These are phyloP conservation scores for Lacerta bilineata DNA, from an alignment of 2,797 vertebrate species.

Conservation along the genomic window DNA sequence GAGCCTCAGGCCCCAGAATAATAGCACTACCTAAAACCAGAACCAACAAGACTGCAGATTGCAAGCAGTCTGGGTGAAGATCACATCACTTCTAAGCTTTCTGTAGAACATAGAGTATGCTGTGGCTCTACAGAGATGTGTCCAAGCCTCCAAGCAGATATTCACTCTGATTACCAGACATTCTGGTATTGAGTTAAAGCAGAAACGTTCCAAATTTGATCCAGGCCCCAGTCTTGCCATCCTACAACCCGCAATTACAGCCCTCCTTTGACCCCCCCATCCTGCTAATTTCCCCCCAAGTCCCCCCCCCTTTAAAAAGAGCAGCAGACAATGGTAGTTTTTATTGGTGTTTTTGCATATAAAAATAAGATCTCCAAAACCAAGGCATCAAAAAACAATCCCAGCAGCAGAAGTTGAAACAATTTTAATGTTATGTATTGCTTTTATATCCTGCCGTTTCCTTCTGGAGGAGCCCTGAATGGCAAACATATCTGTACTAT, in stretches of 20 bases:
- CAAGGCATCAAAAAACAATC: neutral
- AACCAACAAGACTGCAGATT: neutral
- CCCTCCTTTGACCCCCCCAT: neutral
- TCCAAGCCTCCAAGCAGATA: constrained; percentile 1
- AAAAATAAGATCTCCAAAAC: neutral
- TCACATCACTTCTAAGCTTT: neutral
- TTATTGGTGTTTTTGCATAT: neutral
- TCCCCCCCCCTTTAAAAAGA: neutral
- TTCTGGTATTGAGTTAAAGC: neutral
- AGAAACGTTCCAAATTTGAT: neutral
- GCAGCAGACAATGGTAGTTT: neutral
- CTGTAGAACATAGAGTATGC: neutral
- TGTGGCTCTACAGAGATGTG: neutral
- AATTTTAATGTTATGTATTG: no score
- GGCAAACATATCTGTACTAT: no score
- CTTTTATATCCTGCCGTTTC: no score
- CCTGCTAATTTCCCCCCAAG: no score
- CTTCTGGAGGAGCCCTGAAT: no score
- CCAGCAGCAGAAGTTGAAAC: neutral
- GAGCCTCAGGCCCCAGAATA: neutral
- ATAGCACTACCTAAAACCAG: neutral
- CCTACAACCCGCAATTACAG: neutral
- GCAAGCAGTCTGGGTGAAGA: fast-evolving
- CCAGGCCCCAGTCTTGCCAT: neutral
- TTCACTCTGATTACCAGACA: neutral